Evolutionary conservation across 2,797 vertebrate species (phyloP).

Genomic region (Sebastes itinus): DNA sequence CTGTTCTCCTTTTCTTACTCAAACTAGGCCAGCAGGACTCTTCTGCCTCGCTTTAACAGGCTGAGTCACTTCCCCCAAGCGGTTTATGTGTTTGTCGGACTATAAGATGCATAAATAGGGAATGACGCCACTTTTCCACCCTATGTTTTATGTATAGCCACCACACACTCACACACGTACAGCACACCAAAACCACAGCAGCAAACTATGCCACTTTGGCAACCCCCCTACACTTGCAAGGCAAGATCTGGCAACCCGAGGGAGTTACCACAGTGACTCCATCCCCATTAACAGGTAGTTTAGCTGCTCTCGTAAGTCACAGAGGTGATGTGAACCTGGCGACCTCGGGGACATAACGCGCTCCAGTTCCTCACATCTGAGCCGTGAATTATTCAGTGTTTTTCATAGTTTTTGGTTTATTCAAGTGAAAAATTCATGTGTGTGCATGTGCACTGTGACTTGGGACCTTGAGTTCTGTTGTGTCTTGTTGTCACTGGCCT

Average conservation of each 20-base stretch:
- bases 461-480: slow-evolving; percentile 13
- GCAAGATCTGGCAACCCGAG: slow-evolving; percentile 15
- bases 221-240: background rate
- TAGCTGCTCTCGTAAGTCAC: slow-evolving; percentile 33
- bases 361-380: slow-evolving; percentile 68
- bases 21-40: slow-evolving; percentile 57
- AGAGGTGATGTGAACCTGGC: slow-evolving; percentile 44
- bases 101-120: slow-evolving; percentile 22
- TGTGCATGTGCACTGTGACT: background rate
- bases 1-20: slow-evolving; percentile 19
- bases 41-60: slow-evolving; percentile 24
- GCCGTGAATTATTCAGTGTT: slow-evolving; percentile 77
- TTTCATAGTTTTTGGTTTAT: slow-evolving; percentile 42
- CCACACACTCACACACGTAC: background rate
- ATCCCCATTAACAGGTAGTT: slow-evolving; percentile 42
- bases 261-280: slow-evolving; percentile 26
- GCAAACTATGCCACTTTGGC: background rate
- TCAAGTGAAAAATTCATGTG: slow-evolving; percentile 29
- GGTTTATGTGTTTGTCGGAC: slow-evolving; percentile 9
- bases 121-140: slow-evolving; percentile 29
- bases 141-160: slow-evolving; percentile 39
- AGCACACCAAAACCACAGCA: background rate
- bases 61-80: slow-evolving; percentile 42
- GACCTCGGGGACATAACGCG: slow-evolving; percentile 46
- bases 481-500: slow-evolving; percentile 25